These are phyloP conservation scores for Siniperca chuatsi DNA, from an alignment of 2,113 vertebrate genomes.

Conservation along the genomic window DNA sequence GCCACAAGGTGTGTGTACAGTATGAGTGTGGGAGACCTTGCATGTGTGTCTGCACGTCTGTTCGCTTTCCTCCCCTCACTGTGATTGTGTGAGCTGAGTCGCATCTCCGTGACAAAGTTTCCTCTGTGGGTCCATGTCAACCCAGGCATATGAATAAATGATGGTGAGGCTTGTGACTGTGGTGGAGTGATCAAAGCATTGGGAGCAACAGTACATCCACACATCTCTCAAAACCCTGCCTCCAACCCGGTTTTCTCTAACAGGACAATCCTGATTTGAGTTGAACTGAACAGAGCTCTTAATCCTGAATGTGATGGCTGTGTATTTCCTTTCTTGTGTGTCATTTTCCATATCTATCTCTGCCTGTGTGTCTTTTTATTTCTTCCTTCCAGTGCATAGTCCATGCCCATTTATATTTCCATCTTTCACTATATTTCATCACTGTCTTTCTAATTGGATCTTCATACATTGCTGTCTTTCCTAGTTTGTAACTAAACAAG, in stretches of 20 bases:
- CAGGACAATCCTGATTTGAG: slow-evolving; percentile 29
- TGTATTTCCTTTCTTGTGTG: slow-evolving; percentile 34
- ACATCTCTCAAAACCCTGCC: slow-evolving; percentile 34
- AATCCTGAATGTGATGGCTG: slow-evolving; percentile 32
- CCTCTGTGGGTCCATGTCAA: slow-evolving; percentile 11
- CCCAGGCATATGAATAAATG: slow-evolving; percentile 55
- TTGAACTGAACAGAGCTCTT: slow-evolving; percentile 18
- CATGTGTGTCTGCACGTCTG: not conserved
- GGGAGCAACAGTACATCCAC: slow-evolving; percentile 33
- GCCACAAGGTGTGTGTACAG: slow-evolving; percentile 87
- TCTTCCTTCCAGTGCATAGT: not conserved
- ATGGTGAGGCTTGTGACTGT: slow-evolving; percentile 40
- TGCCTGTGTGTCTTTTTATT: slow-evolving; percentile 8
- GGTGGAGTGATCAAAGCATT: slow-evolving; percentile 36
- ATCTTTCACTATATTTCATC: slow-evolving; percentile 36
- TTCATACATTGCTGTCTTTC: slow-evolving; percentile 6
- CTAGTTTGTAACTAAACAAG: not conserved
- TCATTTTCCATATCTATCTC: slow-evolving; percentile 33
- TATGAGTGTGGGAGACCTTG: not conserved
- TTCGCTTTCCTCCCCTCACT: not conserved
- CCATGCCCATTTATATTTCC: slow-evolving; percentile 20
- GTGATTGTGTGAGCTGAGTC: slow-evolving; percentile 25
- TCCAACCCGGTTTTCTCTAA: slow-evolving; percentile 10
- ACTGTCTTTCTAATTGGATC: not conserved
- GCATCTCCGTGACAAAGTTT: slow-evolving; percentile 18